Evolutionary conservation across 1,140 invertebrate species (phyloP).

Genomic region (Atopsyche davidsoni): DNA sequence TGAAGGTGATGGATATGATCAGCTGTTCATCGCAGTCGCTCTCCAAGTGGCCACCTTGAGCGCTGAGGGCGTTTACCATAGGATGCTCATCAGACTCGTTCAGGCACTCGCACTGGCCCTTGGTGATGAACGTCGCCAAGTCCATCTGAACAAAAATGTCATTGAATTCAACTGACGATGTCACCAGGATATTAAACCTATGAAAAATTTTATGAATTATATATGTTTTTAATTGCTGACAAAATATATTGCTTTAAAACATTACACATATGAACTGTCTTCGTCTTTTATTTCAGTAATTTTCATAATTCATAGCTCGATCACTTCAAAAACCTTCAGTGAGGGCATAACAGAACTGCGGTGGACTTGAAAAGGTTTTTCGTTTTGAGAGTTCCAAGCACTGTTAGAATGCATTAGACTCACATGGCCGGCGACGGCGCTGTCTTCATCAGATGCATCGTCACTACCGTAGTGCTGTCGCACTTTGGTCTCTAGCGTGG

Average conservation of each 20-base stretch:
- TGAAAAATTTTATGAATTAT: too few species aligned
- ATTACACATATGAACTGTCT: too few species aligned
- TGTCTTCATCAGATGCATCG: constrained; percentile 57
- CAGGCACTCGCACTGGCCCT: constrained; percentile 89
- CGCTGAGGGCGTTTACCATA: constrained; percentile 66
- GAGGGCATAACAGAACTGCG: too few species aligned
- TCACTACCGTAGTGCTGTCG: constrained; percentile 75
- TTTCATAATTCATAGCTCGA: too few species aligned
- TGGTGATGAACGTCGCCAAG: constrained; percentile 76
- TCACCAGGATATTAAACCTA: too few species aligned
- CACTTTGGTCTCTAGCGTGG: constrained; percentile 80
- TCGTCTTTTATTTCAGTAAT: too few species aligned
- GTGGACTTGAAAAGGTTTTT: too few species aligned
- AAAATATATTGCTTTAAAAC: too few species aligned
- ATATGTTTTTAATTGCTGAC: too few species aligned
- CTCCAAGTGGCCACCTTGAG: constrained; percentile 71
- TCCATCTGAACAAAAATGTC: constrained; percentile 69
- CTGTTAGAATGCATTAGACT: constrained; percentile 31
- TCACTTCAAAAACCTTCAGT: too few species aligned
- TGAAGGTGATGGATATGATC: constrained; percentile 88
- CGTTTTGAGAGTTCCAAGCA: too few species aligned
- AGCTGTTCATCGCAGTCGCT: constrained; percentile 95
- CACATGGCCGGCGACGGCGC: constrained; percentile 73
- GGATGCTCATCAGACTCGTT: constrained; percentile 95
- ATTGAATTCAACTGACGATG: constrained; percentile 17